A percentile compares a stretch with the other conserved stretches of the same genome.
These are phyloP conservation scores for Calonectris borealis DNA, from an alignment of 2,113 vertebrate species.

Conservation along the genomic window DNA sequence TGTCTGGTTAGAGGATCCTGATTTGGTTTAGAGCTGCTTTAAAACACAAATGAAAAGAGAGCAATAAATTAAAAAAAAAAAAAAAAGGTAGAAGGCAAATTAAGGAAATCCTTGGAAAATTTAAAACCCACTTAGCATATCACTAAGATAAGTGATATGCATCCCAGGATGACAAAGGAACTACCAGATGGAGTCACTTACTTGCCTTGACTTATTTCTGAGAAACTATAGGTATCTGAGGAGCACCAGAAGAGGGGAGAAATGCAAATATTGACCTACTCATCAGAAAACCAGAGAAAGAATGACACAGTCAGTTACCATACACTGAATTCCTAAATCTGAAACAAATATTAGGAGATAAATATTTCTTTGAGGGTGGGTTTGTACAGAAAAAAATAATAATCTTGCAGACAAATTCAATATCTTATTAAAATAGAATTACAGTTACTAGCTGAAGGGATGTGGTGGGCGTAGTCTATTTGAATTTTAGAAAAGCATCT, in stretches of 20 bases:
- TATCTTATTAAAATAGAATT: conserved; percentile 57
- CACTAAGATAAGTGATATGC: too few relatives aligned
- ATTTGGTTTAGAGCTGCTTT: not conserved
- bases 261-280: not conserved
- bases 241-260: not conserved
- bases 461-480: conserved; percentile 31
- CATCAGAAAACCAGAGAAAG: not conserved
- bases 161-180: not conserved
- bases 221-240: not conserved
- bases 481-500: conserved; percentile 62
- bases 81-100: not conserved
- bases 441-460: conserved; percentile 56
- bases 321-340: not conserved
- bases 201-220: not conserved
- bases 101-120: not conserved
- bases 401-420: conserved; percentile 34
- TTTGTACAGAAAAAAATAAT: not conserved
- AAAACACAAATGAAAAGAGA: not conserved
- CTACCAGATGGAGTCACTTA: not conserved
- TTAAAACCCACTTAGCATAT: not conserved
- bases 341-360: conserved; percentile 20
- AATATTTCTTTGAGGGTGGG: conserved; percentile 16
- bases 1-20: not conserved
- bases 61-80: too few relatives aligned
- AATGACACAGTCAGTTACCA: not conserved